phyloP scores from a whole-genome alignment of 2,888 invertebrate genomes.

The Heliconius ismenius region DNA sequence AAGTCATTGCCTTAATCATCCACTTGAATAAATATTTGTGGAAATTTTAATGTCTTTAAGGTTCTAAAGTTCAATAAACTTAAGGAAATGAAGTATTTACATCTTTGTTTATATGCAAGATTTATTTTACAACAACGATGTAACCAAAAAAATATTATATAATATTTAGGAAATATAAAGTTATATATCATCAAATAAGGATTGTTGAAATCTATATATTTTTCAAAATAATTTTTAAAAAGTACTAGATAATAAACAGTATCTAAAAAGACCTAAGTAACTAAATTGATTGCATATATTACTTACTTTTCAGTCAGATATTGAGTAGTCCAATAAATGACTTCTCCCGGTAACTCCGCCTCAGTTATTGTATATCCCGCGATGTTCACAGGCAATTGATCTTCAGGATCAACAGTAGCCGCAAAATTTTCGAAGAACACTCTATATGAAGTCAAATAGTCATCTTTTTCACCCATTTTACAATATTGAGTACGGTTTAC shows the following conservation, averaged over 20 bases:
- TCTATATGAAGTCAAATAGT: conserved; percentile 86
- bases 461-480: conserved; percentile 83
- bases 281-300: conserved; percentile 17
- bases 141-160: background rate
- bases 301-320: conserved; percentile 90
- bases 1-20: conserved; percentile 10
- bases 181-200: background rate
- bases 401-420: conserved; percentile 85
- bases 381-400: conserved; percentile 88
- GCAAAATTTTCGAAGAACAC: conserved; percentile 88
- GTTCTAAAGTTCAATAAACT: conserved; percentile 24
- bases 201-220: background rate
- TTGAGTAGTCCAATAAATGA: conserved; percentile 88
- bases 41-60: conserved; percentile 10
- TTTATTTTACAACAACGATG: background rate
- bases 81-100: background rate
- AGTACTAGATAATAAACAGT: background rate
- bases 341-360: conserved; percentile 87
- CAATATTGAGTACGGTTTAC: conserved; percentile 32
- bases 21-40: conserved; percentile 27
- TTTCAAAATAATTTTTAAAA: background rate
- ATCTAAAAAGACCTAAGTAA: background rate
- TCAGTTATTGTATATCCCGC: conserved; percentile 86
- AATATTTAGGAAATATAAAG: background rate
- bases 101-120: conserved; percentile 5